Conservation (phyloP, 2,888 invertebrate genomes). For the Drepana falcataria region DNA sequence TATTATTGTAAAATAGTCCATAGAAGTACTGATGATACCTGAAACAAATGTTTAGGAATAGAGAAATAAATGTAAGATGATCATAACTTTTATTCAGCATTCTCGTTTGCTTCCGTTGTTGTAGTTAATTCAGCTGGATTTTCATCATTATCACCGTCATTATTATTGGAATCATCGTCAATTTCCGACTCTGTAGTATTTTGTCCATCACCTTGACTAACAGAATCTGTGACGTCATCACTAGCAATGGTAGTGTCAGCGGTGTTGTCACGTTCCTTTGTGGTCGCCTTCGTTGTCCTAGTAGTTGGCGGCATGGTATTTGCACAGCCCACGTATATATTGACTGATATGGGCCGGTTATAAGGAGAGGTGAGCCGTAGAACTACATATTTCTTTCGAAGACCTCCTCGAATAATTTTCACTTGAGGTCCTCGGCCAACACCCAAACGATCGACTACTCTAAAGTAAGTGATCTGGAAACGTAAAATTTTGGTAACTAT, state of each 20-base stretch:
- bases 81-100: not conserved
- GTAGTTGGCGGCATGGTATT: slow-evolving; percentile 24
- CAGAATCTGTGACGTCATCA: not conserved
- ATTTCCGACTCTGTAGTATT: not conserved
- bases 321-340: slow-evolving; percentile 55
- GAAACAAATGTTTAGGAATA: too few species aligned
- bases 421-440: slow-evolving; percentile 40
- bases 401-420: slow-evolving; percentile 47
- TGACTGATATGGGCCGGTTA: slow-evolving; percentile 51
- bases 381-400: slow-evolving; percentile 39
- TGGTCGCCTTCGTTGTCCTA: not conserved
- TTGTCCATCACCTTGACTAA: not conserved
- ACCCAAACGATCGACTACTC: slow-evolving; percentile 53
- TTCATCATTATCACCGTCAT: not conserved
- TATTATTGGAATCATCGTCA: not conserved
- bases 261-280: not conserved
- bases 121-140: not conserved
- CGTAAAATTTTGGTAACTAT: too few species aligned
- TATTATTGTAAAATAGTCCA: too few species aligned
- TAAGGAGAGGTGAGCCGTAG: slow-evolving; percentile 41
- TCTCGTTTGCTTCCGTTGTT: not conserved
- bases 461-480: slow-evolving; percentile 58
- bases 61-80: too few species aligned
- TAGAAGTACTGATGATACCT: too few species aligned
- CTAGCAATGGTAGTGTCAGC: not conserved